Conservation (phyloP, 2,888 invertebrate species). For the Drosophila birchii region DNA sequence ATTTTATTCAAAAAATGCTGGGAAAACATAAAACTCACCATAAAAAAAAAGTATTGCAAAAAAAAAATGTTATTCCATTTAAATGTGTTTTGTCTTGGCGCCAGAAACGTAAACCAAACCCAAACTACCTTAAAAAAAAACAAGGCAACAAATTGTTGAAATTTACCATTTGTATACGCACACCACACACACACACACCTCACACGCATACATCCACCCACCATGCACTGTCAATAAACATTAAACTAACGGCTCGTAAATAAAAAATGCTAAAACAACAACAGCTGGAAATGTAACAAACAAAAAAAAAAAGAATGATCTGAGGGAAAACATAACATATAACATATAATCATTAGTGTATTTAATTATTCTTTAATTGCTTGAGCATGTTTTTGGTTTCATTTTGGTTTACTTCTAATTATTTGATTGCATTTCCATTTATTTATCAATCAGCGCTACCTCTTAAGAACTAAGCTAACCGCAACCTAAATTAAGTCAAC, state of each 20-base stretch:
- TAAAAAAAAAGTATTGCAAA: slow-evolving; percentile 39
- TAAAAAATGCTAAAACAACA: slow-evolving; percentile 24
- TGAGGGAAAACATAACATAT: not conserved
- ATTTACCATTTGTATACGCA: slow-evolving; percentile 64
- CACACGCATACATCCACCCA: slow-evolving; percentile 28
- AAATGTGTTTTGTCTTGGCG: slow-evolving; percentile 78
- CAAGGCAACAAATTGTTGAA: slow-evolving; percentile 38
- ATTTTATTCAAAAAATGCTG: slow-evolving; percentile 54
- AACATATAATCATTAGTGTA: not conserved
- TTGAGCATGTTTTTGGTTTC: slow-evolving; percentile 38
- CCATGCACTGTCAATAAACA: slow-evolving; percentile 61
- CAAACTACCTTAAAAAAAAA: slow-evolving; percentile 60
- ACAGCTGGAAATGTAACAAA: slow-evolving; percentile 28
- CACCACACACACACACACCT: slow-evolving; percentile 39
- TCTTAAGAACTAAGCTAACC: slow-evolving; percentile 30
- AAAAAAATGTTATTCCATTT: slow-evolving; percentile 61
- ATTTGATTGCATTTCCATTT: slow-evolving; percentile 24
- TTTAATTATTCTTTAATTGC: slow-evolving; percentile 17
- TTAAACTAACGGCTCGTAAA: slow-evolving; percentile 71
- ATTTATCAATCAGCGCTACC: slow-evolving; percentile 25
- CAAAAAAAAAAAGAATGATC: slow-evolving; percentile 3
- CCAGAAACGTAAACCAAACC: slow-evolving; percentile 76
- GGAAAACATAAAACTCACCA: slow-evolving; percentile 43
- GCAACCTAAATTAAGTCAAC: slow-evolving; percentile 18
- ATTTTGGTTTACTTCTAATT: slow-evolving; percentile 19